These are phyloP conservation scores for Hofmannophila pseudospretella DNA, from an alignment of 2,888 invertebrate species.

Conservation along the genomic window DNA sequence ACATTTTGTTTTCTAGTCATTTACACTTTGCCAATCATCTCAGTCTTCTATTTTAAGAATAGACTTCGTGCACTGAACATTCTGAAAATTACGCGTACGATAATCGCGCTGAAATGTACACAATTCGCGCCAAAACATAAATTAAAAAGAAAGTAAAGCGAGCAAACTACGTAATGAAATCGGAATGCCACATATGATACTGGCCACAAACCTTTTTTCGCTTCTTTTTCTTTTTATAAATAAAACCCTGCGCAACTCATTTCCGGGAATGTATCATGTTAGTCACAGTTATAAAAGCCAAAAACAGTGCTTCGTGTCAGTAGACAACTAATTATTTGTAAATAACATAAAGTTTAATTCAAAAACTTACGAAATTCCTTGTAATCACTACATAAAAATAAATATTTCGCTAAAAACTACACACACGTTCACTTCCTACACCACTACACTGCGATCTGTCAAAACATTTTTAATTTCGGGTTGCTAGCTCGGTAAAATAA, in stretches of 20 bases:
- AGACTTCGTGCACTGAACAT: conserved; percentile 6
- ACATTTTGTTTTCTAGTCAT: conserved; percentile 50
- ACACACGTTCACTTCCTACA: conserved; percentile 68
- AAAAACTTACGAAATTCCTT: conserved; percentile 60
- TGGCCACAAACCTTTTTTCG: conserved; percentile 47
- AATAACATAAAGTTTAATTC: conserved; percentile 43
- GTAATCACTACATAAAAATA: conserved; percentile 65
- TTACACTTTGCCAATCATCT: conserved; percentile 46
- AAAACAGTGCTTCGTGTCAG: conserved; percentile 7
- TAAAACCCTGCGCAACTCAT: conserved; percentile 47
- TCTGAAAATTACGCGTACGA: conserved; percentile 29
- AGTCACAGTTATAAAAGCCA: conserved; percentile 12
- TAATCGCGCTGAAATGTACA: conserved; percentile 21
- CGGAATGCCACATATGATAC: conserved; percentile 69
- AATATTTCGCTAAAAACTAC: conserved; percentile 45
- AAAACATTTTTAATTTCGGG: conserved; percentile 44
- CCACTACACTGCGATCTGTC: conserved; percentile 66
- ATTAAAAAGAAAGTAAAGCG: conserved; percentile 30
- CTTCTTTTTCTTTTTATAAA: conserved; percentile 52
- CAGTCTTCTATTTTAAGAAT: conserved; percentile 51
- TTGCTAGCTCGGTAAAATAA: conserved; percentile 32
- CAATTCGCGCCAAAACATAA: conserved; percentile 44
- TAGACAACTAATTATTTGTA: conserved; percentile 16
- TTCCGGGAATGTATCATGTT: conserved; percentile 46
- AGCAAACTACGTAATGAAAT: conserved; percentile 56